Base-by-base conservation (phyloP, 2,797 vertebrate genomes). In the Sebastolobus alascanus region DNA sequence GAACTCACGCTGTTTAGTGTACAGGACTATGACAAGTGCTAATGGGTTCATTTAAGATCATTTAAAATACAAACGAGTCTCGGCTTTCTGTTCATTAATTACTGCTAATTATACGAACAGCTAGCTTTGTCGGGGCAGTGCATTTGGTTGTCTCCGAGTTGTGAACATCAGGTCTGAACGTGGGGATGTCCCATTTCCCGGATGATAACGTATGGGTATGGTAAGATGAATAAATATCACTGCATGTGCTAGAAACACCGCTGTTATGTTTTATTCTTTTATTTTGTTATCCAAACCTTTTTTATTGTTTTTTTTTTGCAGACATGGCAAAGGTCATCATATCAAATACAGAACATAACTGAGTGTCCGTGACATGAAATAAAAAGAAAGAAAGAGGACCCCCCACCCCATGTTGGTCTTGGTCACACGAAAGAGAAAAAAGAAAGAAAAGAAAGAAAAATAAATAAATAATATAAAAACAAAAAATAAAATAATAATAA, bases 21-120 rank as follows among this genome's bases (percentile, higher is more conserved):
- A 97, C 97, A 96, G 95, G 97, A 97, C 96, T 95, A 97, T 98
- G 98, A 99, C 98, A 99, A 96, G 97, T 97, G 97, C 97, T 99
- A 99, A 99, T 99, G 97, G 97, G 97, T 97, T 98, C 97, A 98
- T 99, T 99, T 99, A 97, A 98, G 98, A 98, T 98, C 95, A 98
- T 99, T 99, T 99, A 98, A 99, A 98, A 97, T 97, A 98, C 98
- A 99, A 99, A 99, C 97, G 97, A 99, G 97, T 98, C 97, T 96
- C 97, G 95, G 96, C 97, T 97, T 97, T 97, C 96, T 97, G 96
- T 98, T 99, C 97, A 98, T 99, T 99, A 99, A 99, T 99, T 99
- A 99, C 97, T 94, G 96, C 98, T 99, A 99, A 99, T 99, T 98
- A 98, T 96, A 95, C 94, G 95, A 98, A 97, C 97, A 96, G 96